These are phyloP conservation scores for Pseudochirops cupreus DNA, from an alignment of 2,797 vertebrate species.

Conservation along the genomic window DNA sequence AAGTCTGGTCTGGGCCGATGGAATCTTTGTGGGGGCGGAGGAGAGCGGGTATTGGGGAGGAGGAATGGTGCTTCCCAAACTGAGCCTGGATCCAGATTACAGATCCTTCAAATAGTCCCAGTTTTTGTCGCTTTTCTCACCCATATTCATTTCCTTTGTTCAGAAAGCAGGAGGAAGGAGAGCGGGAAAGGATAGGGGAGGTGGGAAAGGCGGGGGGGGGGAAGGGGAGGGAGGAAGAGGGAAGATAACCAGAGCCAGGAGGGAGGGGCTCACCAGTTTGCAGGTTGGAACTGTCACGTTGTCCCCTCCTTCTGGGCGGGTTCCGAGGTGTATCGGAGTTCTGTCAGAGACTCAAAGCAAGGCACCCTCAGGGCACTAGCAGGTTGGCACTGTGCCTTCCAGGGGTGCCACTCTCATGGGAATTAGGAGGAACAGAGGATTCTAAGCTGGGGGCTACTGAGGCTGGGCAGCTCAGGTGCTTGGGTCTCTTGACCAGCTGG, in stretches of 20 bases:
- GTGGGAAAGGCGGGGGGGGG: neutral
- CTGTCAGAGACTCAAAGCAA: neutral
- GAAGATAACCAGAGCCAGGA: slow-evolving; percentile 61
- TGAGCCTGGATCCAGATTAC: neutral
- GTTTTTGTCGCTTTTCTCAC: slow-evolving; percentile 62
- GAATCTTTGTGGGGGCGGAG: neutral
- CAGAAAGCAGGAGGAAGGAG: slow-evolving; percentile 35
- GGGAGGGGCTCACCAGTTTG: slow-evolving; percentile 68
- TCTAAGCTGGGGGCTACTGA: slow-evolving; percentile 21
- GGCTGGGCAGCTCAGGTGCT: slow-evolving; percentile 22
- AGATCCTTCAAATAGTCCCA: slow-evolving; percentile 49
- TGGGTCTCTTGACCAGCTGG: neutral
- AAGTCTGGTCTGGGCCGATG: neutral
- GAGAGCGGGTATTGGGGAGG: neutral
- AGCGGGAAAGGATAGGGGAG: neutral
- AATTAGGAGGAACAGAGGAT: neutral
- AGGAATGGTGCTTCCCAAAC: neutral
- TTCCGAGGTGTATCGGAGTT: slow-evolving; percentile 34
- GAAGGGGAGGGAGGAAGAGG: slow-evolving; percentile 64
- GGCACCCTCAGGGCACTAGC: neutral
- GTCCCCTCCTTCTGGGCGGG: slow-evolving; percentile 61
- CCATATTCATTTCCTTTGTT: slow-evolving; percentile 76
- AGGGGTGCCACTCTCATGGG: neutral
- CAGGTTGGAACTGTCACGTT: slow-evolving; percentile 60
- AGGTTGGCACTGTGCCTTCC: slow-evolving; percentile 11